Evolutionary conservation across 1,140 invertebrate genomes (phyloP), one percentile per base, ranked within the genome.

Genomic region (Myzus persicae): DNA sequence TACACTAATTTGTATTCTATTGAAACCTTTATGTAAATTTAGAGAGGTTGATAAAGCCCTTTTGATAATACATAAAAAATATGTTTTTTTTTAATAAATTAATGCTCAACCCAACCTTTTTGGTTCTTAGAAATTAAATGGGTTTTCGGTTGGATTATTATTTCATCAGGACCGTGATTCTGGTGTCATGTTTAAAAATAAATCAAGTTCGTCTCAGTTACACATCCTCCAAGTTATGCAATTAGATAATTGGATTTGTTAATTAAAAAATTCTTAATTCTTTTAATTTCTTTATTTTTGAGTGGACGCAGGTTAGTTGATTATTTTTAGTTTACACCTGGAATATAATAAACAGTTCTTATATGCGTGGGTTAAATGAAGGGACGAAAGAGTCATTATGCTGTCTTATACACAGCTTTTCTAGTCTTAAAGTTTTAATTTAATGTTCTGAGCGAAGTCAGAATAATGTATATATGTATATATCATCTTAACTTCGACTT

Each of bases 11-110:
- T 82, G 36, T 82, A 82, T 40, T 38, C 81, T 82, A 40, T 82
- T 82, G n/a, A 82, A 38, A 36, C 36, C 81, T 82, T 82, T 40
- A 40, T 82, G 81, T 26, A 82, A 82, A 82, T 76, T 76, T 76
- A n/a, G 31, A 76, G 14, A 82, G n/a, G 81, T 82, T 82, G 36
- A 40, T 40, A 36, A 82, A 82, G 81, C 22, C 38, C 38, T 82
- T 82, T 82, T 36, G 38, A 38, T 40, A 82, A 82, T 40, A n/a
- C 81, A 82, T 40, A 82, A 82, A 82, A 82, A 82, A 82, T 38
- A 38, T 40, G 81, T 82, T 82, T 82, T 82, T 82, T 82, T 82
- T 40, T n/a, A 76, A 76, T 76, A 76, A 76, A 76, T 76, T 76
- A 76, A 76, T 76, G 59, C n/a, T 76, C 31, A n/a, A n/a, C 31